Evolutionary conservation across 2,888 invertebrate species (phyloP).

Genomic region (Subacronicta megacephala): DNA sequence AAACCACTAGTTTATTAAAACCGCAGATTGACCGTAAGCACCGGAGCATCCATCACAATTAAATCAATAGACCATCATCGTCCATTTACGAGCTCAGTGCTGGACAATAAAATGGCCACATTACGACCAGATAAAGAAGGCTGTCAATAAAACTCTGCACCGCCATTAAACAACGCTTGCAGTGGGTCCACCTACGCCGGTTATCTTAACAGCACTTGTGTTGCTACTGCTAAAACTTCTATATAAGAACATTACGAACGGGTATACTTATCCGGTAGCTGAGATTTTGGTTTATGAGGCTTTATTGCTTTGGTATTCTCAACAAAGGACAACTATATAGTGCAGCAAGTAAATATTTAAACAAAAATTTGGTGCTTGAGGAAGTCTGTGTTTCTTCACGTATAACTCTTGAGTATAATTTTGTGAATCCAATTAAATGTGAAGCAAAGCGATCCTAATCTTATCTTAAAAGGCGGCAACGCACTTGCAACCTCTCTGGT

Average conservation of each 20-base stretch:
- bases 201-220: slow-evolving; percentile 43
- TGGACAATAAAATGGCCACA: slow-evolving; percentile 39
- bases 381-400: too few relatives aligned
- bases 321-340: background rate
- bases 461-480: too few relatives aligned
- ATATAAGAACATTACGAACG: slow-evolving; percentile 1
- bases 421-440: too few relatives aligned
- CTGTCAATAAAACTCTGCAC: slow-evolving; percentile 42
- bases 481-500: too few relatives aligned
- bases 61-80: slow-evolving; percentile 40
- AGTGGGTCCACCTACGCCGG: slow-evolving; percentile 17
- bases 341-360: too few relatives aligned
- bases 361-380: too few relatives aligned
- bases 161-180: slow-evolving; percentile 43
- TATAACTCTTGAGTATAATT: too few relatives aligned
- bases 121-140: slow-evolving; percentile 47
- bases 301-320: slow-evolving; percentile 5
- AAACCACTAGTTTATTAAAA: slow-evolving; percentile 2
- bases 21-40: slow-evolving; percentile 4
- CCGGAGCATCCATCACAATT: slow-evolving; percentile 28
- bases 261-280: slow-evolving; percentile 20
- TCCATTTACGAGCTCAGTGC: slow-evolving; percentile 37
- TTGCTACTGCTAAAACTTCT: slow-evolving; percentile 29
- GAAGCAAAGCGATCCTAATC: too few relatives aligned
- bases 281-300: slow-evolving; percentile 3